Percentiles rank a stretch among this genome's conserved stretches.
These are phyloP conservation scores for Coreius guichenoti DNA, from an alignment of 2,797 vertebrate species.

Conservation along the genomic window DNA sequence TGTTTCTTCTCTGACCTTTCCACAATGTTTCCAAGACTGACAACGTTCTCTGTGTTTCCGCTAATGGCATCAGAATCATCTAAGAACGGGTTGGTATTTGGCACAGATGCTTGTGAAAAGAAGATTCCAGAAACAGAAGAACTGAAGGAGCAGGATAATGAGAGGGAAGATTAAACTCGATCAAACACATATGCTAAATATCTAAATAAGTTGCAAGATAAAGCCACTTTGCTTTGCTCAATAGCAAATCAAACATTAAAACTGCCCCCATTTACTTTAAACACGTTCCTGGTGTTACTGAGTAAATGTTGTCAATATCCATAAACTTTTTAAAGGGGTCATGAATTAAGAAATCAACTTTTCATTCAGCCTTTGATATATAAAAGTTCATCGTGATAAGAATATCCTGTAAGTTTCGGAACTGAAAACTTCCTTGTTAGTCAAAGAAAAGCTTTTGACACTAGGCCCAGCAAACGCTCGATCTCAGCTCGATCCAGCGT, in stretches of 20 bases:
- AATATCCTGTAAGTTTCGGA: too few species aligned
- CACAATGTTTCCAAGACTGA: neutral
- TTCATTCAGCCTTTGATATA: too few species aligned
- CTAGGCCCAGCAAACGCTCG: too few species aligned
- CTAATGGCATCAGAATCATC: conserved; percentile 23
- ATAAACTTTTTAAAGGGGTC: neutral
- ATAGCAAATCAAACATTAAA: neutral
- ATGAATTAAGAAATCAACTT: too few species aligned
- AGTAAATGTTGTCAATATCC: neutral
- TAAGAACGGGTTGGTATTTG: conserved; percentile 53
- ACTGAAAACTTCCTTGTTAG: too few species aligned
- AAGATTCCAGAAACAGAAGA: conserved; percentile 40
- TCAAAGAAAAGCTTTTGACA: too few species aligned
- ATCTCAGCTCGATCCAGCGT: too few species aligned
- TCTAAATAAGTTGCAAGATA: neutral
- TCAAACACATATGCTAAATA: conserved; percentile 24
- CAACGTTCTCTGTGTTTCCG: neutral
- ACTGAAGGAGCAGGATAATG: conserved; percentile 54
- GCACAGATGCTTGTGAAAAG: conserved; percentile 31
- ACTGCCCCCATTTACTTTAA: neutral
- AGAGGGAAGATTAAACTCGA: conserved; percentile 24
- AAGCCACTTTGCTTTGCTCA: neutral
- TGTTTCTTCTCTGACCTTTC: conserved; percentile 57
- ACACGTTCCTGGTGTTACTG: neutral
- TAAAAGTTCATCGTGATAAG: too few species aligned